Base-by-base conservation (phyloP, 2,797 vertebrate genomes). In the Psittacula derbiana region DNA sequence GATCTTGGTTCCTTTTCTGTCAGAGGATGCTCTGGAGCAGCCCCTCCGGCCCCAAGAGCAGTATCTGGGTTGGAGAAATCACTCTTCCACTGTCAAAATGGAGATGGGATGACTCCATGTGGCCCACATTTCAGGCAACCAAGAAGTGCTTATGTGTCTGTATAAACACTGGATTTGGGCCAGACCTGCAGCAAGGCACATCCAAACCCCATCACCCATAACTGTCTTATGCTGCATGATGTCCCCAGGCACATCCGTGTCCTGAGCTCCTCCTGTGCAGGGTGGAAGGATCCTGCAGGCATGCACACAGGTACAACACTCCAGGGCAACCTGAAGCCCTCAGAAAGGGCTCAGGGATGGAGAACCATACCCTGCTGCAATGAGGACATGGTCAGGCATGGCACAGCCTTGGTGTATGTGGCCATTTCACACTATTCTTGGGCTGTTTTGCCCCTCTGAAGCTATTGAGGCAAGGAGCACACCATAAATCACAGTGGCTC, bases 171-270 rank as follows among this genome's bases (percentile, higher is more conserved):
- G 21, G 19, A 10, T 62, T 21, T 75, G 58, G 74, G 41, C 27
- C 41, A 23, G 46, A 20, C 6, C 19, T 31, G 44, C 52, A 30
- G 20, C 13, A 24, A 33, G 52, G 52, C 28, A 16, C 40, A 21
- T 6, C 41, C 38, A 0, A 46, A 25, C 1, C 11, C 31, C 0
- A 0, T 30, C 60, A 12, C 16, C 9, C 2, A 0, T 1, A 10
- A 8, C 19, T 31, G 44, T 14, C 36, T 7, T 12, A 0, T 1
- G 16, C 44, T 62, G 1, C 6, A 0, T 4, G 62, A 6, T 8
- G n/a, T 38, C 61, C 41, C 24, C 50, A 17, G 72, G 17, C 3
- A 4, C 3, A 1, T 31, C 31, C 23, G 61, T 61, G 57, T 6
- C 40, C 53, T 5, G 33, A 47, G 31, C 47, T 8, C 4, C 72